phyloP scores from a whole-genome alignment of 2,797 vertebrate species.

The Mus minutoides region DNA sequence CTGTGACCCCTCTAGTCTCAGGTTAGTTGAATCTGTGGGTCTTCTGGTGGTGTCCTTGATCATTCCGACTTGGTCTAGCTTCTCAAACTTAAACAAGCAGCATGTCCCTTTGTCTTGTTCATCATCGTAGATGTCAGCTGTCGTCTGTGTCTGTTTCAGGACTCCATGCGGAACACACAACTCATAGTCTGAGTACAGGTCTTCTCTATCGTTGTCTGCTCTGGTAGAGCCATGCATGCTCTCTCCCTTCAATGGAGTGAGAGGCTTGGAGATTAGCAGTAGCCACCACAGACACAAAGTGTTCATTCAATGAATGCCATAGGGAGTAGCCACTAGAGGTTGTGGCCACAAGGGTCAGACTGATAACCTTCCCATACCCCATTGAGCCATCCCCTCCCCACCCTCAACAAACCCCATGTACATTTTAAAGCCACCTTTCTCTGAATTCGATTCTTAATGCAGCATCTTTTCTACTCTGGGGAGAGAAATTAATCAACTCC shows the following conservation, averaged over 20 bases:
- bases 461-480: neutral
- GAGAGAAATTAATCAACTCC: accelerated
- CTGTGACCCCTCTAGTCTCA: neutral
- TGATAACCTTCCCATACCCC: neutral
- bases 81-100: neutral
- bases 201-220: neutral
- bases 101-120: neutral
- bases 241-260: neutral
- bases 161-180: neutral
- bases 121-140: neutral
- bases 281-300: neutral
- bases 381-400: neutral
- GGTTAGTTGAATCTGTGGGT: neutral
- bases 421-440: neutral
- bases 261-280: neutral
- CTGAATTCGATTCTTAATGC: neutral
- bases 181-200: neutral
- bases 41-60: neutral
- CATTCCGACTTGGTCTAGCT: neutral
- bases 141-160: neutral
- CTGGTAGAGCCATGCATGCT: neutral
- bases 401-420: neutral
- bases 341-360: neutral
- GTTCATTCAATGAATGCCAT: neutral
- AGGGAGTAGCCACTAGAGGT: neutral